Base-by-base conservation (phyloP, 2,888 invertebrate genomes). In the Strigamia crassipes region DNA sequence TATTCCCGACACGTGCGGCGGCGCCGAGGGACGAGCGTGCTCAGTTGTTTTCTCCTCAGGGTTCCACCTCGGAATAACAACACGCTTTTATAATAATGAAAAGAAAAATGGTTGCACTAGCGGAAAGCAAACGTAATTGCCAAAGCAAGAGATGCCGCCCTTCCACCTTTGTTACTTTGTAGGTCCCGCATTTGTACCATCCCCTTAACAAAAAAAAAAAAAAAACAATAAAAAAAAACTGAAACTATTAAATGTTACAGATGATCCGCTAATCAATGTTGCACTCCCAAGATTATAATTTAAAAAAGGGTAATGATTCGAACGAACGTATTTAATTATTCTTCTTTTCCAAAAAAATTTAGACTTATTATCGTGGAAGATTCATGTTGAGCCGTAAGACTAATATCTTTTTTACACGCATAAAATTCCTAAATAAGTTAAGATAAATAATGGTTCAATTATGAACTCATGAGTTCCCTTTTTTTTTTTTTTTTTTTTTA, bases 81-180 rank as follows among this genome's bases (percentile, higher is more conserved):
- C 73, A 73, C 73, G 73, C 73, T 73, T 73, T 73, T 73, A 73
- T 31, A 31, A 73, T 73, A 73, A 73, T 73, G 73, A 73, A 73
- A 27, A n/a, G 73, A 73, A 73, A 73, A 73, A 27, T 23, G 73
- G 73, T 73, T 73, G 73, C 31, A 73, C 27, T 73, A 15, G 31
- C 73, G 73, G 73, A 27, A 27, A 15, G 73, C 73, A 73, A 73
- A 1, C 15, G 21, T 73, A 73, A 73, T 73, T 73, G 27, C 73
- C 73, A 27, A 12, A 13, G 73, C n/a, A 51, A 18, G 51, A 27
- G 73, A 31, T 23, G 5, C 8, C 23, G 31, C 73, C 73, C 73
- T 73, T 27, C 73, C 31, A 73, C 73, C n/a, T n/a, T n/a, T n/a
- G n/a, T n/a, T n/a, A n/a, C 73, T 73, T 73, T n/a, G 73, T 12